Evolutionary conservation across 2,113 vertebrate genomes (phyloP), one percentile per base, ranked within the genome.

Genomic region (Plestiodon gilberti): DNA sequence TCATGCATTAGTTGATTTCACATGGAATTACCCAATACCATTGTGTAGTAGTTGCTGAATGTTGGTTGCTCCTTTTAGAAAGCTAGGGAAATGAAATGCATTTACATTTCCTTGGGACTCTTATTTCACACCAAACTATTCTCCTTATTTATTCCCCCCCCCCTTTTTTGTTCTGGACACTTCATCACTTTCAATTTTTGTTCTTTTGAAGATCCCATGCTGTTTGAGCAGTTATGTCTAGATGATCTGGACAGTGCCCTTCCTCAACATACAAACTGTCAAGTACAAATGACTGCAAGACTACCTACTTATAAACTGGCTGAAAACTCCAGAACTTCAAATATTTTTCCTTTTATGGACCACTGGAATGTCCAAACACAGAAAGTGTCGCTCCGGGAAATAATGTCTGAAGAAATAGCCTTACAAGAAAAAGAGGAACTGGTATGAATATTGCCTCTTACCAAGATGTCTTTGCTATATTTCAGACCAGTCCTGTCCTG

Each of bases 401-500:
- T 99, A 91, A 99, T 99, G 94, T 97, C 97, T 2, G 98, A 99
- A 96, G 98, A 99, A 95, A 97, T 97, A 87, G 97, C 97, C 1
- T 95, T 98, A 84, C 98, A 99, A 93, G 94, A 98, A 83, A 98
- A 95, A 20, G 87, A 97, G 64, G 94, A 98, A 57, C 96, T 97
- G 97, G 98, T 99, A 98, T 82, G 92, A 71, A 74, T 78, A 70
- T 14, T 20, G 11, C 33, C 14, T 22, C 11, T 0, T 81, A 85
- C 83, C 57, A 76, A 20, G 11, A 84, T 78, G 35, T 22, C 4
- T 38, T n/a, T 78, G 28, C 20, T 64, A 64, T 0, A 0, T 75
- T 61, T 9, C 38, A 81, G 0, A 59, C 6, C 48, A 11, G 5
- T 40, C 5, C 25, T 67, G 18, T 18, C 18, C 14, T 43, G 11